A percentile compares a stretch with the other conserved stretches of the same genome.
Evolutionary conservation across 2,797 vertebrate genomes (phyloP).

Genomic region (Stomatorhinus walkeri): DNA sequence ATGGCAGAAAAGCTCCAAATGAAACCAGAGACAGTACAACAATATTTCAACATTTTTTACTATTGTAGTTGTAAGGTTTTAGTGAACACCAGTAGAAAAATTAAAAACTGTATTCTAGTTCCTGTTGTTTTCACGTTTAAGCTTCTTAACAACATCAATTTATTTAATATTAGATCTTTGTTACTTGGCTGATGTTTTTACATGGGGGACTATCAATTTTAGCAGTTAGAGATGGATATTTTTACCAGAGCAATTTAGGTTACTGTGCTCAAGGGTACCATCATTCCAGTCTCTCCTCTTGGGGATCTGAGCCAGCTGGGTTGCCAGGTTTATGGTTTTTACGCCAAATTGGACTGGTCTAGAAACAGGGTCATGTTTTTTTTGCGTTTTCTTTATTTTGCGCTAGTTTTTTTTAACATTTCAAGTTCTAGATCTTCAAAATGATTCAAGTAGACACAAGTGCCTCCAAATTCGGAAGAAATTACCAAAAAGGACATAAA

Average conservation of each 20-base stretch:
- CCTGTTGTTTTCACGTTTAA: background rate
- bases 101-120: background rate
- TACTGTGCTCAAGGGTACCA: background rate
- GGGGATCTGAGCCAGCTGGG: background rate
- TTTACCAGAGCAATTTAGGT: slow-evolving; percentile 5
- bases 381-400: background rate
- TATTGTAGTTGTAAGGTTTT: background rate
- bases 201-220: background rate
- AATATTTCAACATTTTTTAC: background rate
- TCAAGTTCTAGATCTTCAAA: background rate
- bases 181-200: background rate
- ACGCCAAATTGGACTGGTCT: background rate
- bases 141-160: background rate
- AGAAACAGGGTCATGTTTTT: background rate
- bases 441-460: background rate
- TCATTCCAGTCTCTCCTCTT: background rate
- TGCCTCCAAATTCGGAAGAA: background rate
- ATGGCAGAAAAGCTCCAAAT: background rate
- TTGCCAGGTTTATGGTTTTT: background rate
- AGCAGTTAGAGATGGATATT: slow-evolving; percentile 10
- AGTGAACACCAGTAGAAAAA: background rate
- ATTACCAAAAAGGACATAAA: background rate
- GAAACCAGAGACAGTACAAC: background rate
- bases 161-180: slow-evolving; percentile 2
- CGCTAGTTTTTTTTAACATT: background rate